Base-by-base conservation (phyloP, 2,888 invertebrate genomes). In the Lottia gigantea region DNA sequence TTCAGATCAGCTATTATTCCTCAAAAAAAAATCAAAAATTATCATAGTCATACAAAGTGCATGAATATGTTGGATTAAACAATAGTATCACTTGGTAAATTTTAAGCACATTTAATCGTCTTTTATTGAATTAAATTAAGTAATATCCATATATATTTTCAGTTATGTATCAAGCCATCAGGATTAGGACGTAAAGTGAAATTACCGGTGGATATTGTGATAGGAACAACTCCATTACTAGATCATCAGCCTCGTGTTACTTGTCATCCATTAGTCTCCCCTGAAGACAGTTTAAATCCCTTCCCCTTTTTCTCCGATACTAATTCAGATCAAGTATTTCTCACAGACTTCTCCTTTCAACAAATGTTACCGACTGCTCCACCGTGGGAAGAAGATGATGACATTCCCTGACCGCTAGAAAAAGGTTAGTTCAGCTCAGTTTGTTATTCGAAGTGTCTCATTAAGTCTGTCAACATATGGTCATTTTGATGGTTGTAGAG, bases 381-480 rank as follows among this genome's bases (percentile, higher is more conserved):
- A 31, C 84, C 84, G 2, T 82, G 83, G 83, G 83, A 83, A 61
- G 84, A 84, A 64, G 83, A 85, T 68, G 85, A 84, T 66, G 85
- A 85, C 73, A 85, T 85, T 61, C 85, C 85, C 31, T 85, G 83
- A 85, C 71, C 62, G 45, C 26, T 19, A 47, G 55, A 64, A 49
- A 46, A 16, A 31, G 45, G 68, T 55, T 19, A 15, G 23, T 23
- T 55, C 31, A 4, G 6, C 31, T 31, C 6, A 4, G 3, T 31
- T 31, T 31, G n/a, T 31, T 31, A 31, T 31, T 4, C 31, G 31
- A 2, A n/a, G n/a, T n/a, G n/a, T n/a, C n/a, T n/a, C n/a, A n/a
- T n/a, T n/a, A n/a, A n/a, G n/a, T n/a, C n/a, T n/a, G n/a, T n/a
- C n/a, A n/a, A n/a, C n/a, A n/a, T n/a, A n/a, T n/a, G n/a, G n/a